These are phyloP conservation scores for Vireo altiloquus DNA, from an alignment of 2,113 vertebrate genomes.

Conservation along the genomic window DNA sequence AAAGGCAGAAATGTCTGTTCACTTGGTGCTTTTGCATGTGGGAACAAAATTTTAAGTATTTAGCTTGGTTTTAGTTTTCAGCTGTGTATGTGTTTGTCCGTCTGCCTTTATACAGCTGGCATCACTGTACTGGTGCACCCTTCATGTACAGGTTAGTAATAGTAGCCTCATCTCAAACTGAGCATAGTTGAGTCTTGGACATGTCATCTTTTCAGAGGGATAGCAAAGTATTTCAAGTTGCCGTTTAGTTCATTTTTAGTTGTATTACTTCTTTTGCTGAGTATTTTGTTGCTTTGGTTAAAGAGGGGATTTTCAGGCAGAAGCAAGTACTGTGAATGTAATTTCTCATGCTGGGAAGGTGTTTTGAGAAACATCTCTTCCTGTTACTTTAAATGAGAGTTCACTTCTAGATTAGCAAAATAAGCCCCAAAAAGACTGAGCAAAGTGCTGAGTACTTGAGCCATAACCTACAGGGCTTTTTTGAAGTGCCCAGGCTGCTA, in stretches of 20 bases:
- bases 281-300: neutral
- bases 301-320: neutral
- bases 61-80: neutral
- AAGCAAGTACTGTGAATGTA: neutral
- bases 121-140: neutral
- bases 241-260: neutral
- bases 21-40: neutral
- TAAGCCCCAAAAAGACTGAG: neutral
- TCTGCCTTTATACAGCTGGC: neutral
- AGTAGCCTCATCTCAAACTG: neutral
- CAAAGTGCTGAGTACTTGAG: neutral
- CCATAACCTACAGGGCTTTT: neutral
- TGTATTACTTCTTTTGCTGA: neutral
- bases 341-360: neutral
- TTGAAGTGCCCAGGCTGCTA: neutral
- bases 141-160: neutral
- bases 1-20: neutral
- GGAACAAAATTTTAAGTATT: neutral
- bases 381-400: neutral
- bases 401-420: neutral
- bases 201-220: neutral
- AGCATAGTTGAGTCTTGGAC: neutral
- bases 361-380: neutral
- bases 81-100: fast-evolving
- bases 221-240: neutral